Evolutionary conservation across 2,888 invertebrate genomes (phyloP).

Genomic region (Selenia dentaria): DNA sequence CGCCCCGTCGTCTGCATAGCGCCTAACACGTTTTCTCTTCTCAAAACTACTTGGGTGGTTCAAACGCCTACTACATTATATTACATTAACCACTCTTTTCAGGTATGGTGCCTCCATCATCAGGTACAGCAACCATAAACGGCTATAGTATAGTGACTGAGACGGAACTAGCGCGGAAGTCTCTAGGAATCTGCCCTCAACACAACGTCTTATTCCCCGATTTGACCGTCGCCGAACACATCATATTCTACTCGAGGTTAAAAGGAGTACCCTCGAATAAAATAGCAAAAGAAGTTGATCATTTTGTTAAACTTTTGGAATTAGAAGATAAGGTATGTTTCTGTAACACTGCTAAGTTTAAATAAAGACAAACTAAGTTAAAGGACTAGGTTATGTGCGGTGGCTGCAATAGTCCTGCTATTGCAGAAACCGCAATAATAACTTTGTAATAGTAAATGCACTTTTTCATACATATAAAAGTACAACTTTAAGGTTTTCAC

Average conservation of each 20-base stretch:
- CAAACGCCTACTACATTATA: too few species aligned
- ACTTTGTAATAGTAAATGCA: too few species aligned
- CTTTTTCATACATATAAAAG: too few species aligned
- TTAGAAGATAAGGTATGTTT: constrained; percentile 86
- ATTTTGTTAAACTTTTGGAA: constrained; percentile 87
- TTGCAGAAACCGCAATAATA: too few species aligned
- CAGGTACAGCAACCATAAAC: constrained; percentile 89
- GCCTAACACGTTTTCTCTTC: too few species aligned
- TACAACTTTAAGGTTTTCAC: too few species aligned
- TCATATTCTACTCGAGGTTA: constrained; percentile 91
- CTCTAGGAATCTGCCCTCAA: constrained; percentile 93
- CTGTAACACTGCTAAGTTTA: too few species aligned
- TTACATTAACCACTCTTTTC: constrained; percentile 16
- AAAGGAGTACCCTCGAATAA: constrained; percentile 85
- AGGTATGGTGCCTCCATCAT: constrained; percentile 89
- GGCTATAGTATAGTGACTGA: constrained; percentile 89
- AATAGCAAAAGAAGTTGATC: constrained; percentile 86
- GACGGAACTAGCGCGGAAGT: constrained; percentile 88
- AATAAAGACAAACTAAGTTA: too few species aligned
- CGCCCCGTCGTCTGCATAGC: too few species aligned
- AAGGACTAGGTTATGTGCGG: too few species aligned
- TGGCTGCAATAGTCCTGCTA: too few species aligned
- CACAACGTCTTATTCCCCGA: constrained; percentile 94
- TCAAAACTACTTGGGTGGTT: too few species aligned
- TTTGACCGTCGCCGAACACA: constrained; percentile 93